phyloP scores from a whole-genome alignment of 2,113 vertebrate species.

The Zosterops japonicus region DNA sequence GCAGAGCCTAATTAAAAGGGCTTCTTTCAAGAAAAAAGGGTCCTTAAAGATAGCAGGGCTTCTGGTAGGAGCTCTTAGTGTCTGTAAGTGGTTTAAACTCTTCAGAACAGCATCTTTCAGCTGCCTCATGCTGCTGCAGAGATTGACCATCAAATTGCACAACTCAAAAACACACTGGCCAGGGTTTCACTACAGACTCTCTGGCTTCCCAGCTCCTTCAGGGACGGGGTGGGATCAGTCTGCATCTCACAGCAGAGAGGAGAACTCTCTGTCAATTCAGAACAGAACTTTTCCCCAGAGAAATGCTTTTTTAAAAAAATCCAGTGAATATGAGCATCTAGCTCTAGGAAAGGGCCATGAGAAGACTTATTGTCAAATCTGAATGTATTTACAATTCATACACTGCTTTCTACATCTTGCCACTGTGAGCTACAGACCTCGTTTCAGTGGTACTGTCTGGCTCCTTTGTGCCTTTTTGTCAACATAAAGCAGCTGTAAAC shows the following conservation, averaged over 20 bases:
- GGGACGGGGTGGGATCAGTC: neutral
- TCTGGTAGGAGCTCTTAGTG: neutral
- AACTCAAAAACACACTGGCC: neutral
- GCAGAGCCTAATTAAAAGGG: neutral
- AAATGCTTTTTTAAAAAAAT: neutral
- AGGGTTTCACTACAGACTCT: neutral
- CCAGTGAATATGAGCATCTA: neutral
- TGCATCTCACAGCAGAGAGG: neutral
- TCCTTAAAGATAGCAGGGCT: neutral
- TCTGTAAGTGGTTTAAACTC: neutral
- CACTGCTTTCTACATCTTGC: neutral
- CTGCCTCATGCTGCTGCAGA: neutral
- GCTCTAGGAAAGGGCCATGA: neutral
- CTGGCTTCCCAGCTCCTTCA: neutral
- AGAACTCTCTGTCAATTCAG: neutral
- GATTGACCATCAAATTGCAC: neutral
- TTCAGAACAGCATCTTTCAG: neutral
- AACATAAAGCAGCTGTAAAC: conserved; percentile 9
- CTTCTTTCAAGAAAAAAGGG: neutral
- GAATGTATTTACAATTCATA: neutral
- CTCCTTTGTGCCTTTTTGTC: conserved; percentile 31
- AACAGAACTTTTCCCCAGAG: neutral
- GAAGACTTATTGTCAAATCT: neutral
- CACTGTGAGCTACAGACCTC: neutral
- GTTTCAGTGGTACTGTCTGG: neutral